Evolutionary conservation across 92 coral and sea anemone species (phyloP).

Genomic region (Heliopora coerulea): DNA sequence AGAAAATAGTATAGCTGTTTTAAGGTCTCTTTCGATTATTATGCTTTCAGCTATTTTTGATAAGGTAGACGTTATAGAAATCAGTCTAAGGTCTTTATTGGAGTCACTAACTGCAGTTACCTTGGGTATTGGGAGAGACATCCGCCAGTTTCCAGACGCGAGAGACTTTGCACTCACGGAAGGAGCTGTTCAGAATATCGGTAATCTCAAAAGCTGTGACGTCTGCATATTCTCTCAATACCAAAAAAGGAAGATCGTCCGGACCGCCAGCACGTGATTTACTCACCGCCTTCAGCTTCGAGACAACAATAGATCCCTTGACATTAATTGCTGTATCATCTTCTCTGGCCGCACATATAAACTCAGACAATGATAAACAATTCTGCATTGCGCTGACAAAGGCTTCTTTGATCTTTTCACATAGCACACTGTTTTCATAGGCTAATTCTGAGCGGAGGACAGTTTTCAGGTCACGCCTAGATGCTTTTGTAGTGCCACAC

Average conservation of each 20-base stretch:
- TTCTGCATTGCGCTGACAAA: slow-evolving; percentile 53
- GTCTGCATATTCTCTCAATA: slow-evolving; percentile 39
- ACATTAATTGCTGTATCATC: slow-evolving; percentile 44
- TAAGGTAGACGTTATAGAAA: slow-evolving; percentile 22
- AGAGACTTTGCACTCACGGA: slow-evolving; percentile 50
- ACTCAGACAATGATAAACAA: slow-evolving; percentile 39
- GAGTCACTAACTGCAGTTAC: slow-evolving; percentile 17
- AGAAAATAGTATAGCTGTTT: slow-evolving; percentile 31
- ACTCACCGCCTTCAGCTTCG: slow-evolving; percentile 40
- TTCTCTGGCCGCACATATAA: slow-evolving; percentile 22
- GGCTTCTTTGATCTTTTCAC: slow-evolving; percentile 49
- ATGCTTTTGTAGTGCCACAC: slow-evolving; percentile 41
- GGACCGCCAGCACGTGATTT: slow-evolving; percentile 56
- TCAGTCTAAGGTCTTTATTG: slow-evolving; percentile 44
- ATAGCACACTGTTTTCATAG: slow-evolving; percentile 33
- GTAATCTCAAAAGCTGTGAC: slow-evolving; percentile 47
- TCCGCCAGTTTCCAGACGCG: slow-evolving; percentile 52
- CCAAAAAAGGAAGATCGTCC: slow-evolving; percentile 45
- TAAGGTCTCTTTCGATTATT: slow-evolving; percentile 38
- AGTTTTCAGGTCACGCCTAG: slow-evolving; percentile 43
- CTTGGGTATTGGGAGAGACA: slow-evolving; percentile 48
- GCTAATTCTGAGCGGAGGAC: slow-evolving; percentile 3
- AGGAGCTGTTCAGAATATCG: slow-evolving; percentile 45
- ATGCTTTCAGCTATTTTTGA: slow-evolving; percentile 39
- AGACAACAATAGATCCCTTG: slow-evolving; percentile 32